Percentiles rank a stretch among this genome's conserved stretches.
These are phyloP conservation scores for Anoplopoma fimbria DNA, from an alignment of 2,113 vertebrate genomes.

Conservation along the genomic window DNA sequence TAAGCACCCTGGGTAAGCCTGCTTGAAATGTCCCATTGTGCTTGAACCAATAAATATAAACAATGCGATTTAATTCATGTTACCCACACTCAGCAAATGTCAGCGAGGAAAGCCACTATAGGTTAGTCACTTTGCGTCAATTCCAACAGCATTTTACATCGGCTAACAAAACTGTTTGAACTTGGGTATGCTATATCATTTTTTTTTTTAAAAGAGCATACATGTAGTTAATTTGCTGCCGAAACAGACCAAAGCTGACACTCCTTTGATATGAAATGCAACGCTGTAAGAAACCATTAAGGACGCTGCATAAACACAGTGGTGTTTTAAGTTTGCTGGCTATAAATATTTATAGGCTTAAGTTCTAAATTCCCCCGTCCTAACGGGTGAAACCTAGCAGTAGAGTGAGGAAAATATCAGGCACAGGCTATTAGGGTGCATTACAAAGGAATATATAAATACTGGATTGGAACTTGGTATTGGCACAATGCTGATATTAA, in stretches of 20 bases:
- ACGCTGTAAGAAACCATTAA: neutral
- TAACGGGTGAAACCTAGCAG: neutral
- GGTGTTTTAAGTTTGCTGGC: conserved; percentile 37
- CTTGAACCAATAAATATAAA: neutral
- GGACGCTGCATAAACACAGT: neutral
- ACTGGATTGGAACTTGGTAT: conserved; percentile 24
- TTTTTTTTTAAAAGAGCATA: conserved; percentile 37
- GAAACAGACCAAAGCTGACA: neutral
- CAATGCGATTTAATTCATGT: neutral
- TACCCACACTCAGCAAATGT: neutral
- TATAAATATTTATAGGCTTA: neutral
- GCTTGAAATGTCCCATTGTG: neutral
- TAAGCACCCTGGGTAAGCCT: neutral
- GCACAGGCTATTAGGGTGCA: neutral
- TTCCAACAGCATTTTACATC: neutral
- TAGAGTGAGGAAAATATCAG: neutral
- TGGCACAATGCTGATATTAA: neutral
- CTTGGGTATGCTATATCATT: neutral
- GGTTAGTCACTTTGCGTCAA: too few relatives aligned
- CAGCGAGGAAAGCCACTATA: too few relatives aligned
- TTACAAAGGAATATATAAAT: conserved; percentile 34
- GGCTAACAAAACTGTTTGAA: neutral
- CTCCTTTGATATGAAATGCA: neutral
- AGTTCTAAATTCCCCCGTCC: neutral
- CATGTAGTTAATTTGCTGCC: neutral